A percentile compares a stretch with the other conserved stretches of the same genome.
Evolutionary conservation across 1,140 invertebrate genomes (phyloP).

Genomic region (Lysiphlebus fabarum): DNA sequence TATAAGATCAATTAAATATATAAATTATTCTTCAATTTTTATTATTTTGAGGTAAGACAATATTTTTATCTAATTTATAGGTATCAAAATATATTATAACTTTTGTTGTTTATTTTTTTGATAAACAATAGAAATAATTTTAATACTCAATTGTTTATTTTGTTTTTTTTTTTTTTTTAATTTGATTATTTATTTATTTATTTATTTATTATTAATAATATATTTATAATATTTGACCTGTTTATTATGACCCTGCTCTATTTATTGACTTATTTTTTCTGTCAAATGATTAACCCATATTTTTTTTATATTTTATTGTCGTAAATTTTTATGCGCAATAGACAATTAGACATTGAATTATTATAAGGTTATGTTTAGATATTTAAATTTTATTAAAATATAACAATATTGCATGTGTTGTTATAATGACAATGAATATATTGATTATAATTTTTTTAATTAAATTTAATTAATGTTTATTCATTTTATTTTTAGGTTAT

Average conservation of each 20-base stretch:
- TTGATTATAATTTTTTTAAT: neutral
- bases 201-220: neutral
- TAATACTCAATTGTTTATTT: no score
- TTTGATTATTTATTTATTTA: constrained; percentile 10
- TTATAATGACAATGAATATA: constrained; percentile 1
- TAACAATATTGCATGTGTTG: constrained; percentile 9
- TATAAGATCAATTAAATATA: no score
- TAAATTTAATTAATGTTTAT: no score
- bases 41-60: no score
- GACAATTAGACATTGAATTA: neutral
- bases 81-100: no score
- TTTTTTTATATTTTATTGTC: neutral
- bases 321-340: constrained; percentile 13
- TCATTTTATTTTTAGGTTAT: no score
- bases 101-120: no score
- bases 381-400: neutral
- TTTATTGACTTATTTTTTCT: neutral
- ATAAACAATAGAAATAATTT: no score
- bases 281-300: constrained; percentile 17
- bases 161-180: constrained; percentile 1
- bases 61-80: no score
- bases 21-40: no score
- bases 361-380: constrained; percentile 17
- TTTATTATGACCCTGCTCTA: neutral
- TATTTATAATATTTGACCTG: neutral